Evolutionary conservation across 2,113 vertebrate species (phyloP).

Genomic region (Heterotis niloticus): DNA sequence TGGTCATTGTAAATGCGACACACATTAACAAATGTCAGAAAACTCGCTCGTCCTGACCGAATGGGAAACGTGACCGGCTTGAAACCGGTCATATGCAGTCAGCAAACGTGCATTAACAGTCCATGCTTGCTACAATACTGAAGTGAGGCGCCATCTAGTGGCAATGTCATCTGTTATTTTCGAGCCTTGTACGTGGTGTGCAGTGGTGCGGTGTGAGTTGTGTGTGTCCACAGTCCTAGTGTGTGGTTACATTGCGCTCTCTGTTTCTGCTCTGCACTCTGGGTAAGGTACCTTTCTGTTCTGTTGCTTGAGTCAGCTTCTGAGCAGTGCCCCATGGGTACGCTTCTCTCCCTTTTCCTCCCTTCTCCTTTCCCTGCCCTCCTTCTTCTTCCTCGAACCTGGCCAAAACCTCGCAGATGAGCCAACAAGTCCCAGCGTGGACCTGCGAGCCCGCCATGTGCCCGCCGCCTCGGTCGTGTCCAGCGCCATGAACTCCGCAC

Average conservation of each 20-base stretch:
- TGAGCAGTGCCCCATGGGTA: background rate
- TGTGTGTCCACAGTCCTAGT: background rate
- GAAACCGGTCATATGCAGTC: too few species aligned
- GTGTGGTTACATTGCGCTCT: background rate
- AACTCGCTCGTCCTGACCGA: too few species aligned
- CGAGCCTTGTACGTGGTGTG: background rate
- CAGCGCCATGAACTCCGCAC: constrained; percentile 73
- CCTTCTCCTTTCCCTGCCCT: background rate
- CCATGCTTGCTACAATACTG: too few species aligned
- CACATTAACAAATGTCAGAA: too few species aligned
- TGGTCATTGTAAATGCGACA: too few species aligned
- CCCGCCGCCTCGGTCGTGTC: constrained; percentile 85
- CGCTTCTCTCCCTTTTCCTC: background rate
- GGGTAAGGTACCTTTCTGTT: background rate
- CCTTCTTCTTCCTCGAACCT: constrained; percentile 31
- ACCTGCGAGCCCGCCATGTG: constrained; percentile 77
- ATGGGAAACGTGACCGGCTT: too few species aligned
- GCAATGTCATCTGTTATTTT: background rate
- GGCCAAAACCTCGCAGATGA: constrained; percentile 66
- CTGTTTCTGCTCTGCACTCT: background rate
- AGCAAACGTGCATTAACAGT: too few species aligned
- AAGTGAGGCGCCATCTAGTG: too few species aligned
- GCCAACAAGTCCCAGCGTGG: constrained; percentile 78
- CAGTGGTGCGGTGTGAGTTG: background rate
- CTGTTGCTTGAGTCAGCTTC: background rate